Percentiles rank a stretch among this genome's conserved stretches.
Conservation (phyloP, 1,140 invertebrate genomes). For the Portunus trituberculatus region DNA sequence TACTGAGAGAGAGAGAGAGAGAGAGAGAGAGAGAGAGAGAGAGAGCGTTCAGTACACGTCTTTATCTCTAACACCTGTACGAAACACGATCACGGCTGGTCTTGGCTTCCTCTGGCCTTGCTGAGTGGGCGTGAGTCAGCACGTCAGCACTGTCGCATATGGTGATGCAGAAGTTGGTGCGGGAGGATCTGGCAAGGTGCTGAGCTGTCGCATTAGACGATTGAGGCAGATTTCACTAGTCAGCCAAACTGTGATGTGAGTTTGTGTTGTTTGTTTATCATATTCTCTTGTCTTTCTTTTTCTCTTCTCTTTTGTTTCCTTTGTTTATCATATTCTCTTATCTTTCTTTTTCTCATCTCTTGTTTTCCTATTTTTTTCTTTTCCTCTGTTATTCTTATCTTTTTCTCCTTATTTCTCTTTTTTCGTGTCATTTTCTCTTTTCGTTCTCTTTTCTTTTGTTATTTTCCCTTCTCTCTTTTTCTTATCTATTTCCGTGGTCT, state of each 20-base stretch:
- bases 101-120: not conserved
- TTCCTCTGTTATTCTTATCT: no score
- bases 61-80: not conserved
- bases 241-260: not conserved
- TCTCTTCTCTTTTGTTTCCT: not conserved
- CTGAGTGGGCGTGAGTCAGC: not conserved
- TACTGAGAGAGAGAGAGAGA: not conserved
- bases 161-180: no score
- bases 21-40: not conserved
- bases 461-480: no score
- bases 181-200: no score
- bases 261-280: not conserved
- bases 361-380: no score
- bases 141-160: no score
- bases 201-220: no score
- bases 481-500: no score
- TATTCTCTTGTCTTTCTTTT: not conserved
- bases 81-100: not conserved
- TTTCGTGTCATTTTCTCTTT: no score
- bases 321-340: not conserved
- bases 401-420: no score
- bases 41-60: not conserved
- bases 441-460: no score
- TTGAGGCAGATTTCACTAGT: not conserved
- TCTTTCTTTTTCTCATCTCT: no score